Evolutionary conservation across 2,888 invertebrate genomes (phyloP).

Genomic region (Apamea epomidion): DNA sequence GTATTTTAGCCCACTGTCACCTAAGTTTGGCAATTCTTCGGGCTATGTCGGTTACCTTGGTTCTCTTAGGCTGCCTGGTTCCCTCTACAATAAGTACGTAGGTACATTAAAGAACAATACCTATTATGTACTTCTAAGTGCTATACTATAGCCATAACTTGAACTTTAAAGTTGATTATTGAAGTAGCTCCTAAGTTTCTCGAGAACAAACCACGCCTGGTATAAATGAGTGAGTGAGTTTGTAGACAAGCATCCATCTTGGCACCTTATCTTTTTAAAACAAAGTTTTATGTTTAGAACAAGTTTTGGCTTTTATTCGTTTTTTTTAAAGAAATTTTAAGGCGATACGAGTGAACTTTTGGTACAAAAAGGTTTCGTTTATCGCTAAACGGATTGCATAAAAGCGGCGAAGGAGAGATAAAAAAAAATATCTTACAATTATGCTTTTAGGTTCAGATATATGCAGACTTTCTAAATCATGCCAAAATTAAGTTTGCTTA

Average conservation of each 20-base stretch:
- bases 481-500: background rate
- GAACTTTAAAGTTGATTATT: constrained; percentile 35
- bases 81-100: background rate
- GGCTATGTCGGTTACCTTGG: too few species aligned
- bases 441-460: background rate
- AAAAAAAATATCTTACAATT: background rate
- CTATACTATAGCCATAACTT: constrained; percentile 23
- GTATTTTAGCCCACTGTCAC: too few species aligned
- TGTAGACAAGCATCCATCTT: constrained; percentile 47
- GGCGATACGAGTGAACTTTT: background rate
- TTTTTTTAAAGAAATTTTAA: background rate
- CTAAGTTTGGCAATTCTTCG: too few species aligned
- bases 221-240: constrained; percentile 50
- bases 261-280: constrained; percentile 31
- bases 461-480: background rate
- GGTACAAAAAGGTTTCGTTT: background rate
- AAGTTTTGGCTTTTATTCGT: constrained; percentile 1
- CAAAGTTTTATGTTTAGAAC: constrained; percentile 35
- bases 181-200: constrained; percentile 41
- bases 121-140: constrained; percentile 15
- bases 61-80: too few species aligned
- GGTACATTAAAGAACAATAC: background rate
- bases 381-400: background rate
- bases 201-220: constrained; percentile 42
- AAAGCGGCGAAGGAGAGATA: too few species aligned